Percentiles rank a stretch among this genome's conserved stretches.
Conservation (phyloP, 2,113 vertebrate genomes). For the Prunella himalayana region DNA sequence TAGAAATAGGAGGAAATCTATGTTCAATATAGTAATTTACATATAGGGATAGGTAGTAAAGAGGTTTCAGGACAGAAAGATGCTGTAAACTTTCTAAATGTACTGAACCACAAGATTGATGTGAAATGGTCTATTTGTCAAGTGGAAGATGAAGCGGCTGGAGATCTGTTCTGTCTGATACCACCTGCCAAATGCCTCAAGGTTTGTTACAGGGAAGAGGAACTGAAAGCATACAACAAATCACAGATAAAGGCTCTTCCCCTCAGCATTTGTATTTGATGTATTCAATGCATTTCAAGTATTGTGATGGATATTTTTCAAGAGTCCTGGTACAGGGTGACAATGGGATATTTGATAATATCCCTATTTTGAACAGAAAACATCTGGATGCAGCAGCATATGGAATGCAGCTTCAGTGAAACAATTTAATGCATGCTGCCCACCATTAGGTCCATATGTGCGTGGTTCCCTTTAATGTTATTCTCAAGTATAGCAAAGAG, state of each 20-base stretch:
- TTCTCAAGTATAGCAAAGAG: neutral
- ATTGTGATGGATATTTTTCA: rapidly evolving
- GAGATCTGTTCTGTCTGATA: neutral
- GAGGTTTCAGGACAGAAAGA: neutral
- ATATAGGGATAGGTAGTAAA: neutral
- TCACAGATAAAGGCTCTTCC: neutral
- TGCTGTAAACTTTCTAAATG: neutral
- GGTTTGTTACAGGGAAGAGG: neutral
- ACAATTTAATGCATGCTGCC: neutral
- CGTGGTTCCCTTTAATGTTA: neutral
- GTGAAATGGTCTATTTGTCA: conserved; percentile 39
- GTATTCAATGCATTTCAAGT: neutral
- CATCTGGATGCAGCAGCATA: neutral
- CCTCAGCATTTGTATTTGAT: neutral
- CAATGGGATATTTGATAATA: neutral
- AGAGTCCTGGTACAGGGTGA: neutral
- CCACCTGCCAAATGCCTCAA: neutral
- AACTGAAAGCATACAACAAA: neutral
- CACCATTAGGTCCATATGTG: neutral
- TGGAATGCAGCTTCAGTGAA: neutral
- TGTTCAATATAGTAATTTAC: neutral
- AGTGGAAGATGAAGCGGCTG: neutral
- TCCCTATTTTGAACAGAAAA: neutral
- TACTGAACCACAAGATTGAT: neutral
- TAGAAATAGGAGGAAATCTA: neutral